phyloP scores from a whole-genome alignment of 2,888 invertebrate species.

The Zaprionus obscuricornis region DNA sequence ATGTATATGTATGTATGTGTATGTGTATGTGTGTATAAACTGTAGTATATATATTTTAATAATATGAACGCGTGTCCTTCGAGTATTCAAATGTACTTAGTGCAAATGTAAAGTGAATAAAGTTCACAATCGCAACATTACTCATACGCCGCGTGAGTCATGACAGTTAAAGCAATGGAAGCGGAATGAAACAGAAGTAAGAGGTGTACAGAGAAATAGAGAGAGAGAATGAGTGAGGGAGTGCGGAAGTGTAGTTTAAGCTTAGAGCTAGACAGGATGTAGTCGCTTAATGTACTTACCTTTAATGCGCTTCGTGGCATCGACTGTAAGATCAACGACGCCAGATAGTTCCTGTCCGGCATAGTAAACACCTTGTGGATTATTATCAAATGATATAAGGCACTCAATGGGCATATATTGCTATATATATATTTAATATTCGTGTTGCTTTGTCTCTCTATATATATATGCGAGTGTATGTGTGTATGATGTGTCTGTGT shows the following conservation, averaged over 20 bases:
- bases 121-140: slow-evolving; percentile 35
- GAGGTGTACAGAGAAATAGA: neutral
- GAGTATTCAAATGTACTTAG: slow-evolving; percentile 40
- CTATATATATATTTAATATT: slow-evolving; percentile 41
- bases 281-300: slow-evolving; percentile 73
- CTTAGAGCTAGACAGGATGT: neutral
- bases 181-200: no score
- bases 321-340: slow-evolving; percentile 82
- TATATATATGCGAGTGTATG: slow-evolving; percentile 39
- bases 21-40: neutral
- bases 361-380: slow-evolving; percentile 84
- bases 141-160: slow-evolving; percentile 61
- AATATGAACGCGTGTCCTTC: slow-evolving; percentile 53
- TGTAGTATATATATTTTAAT: slow-evolving; percentile 37
- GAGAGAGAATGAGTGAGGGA: neutral
- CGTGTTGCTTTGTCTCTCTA: slow-evolving; percentile 12
- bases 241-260: no score
- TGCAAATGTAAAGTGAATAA: slow-evolving; percentile 17
- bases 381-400: slow-evolving; percentile 84
- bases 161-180: no score
- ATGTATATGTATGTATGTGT: no score
- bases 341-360: slow-evolving; percentile 83
- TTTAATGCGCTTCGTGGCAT: slow-evolving; percentile 83
- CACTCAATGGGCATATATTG: slow-evolving; percentile 83
- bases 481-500: slow-evolving; percentile 24